Base-by-base conservation (phyloP, 1,140 invertebrate genomes). In the Magallana angulata region DNA sequence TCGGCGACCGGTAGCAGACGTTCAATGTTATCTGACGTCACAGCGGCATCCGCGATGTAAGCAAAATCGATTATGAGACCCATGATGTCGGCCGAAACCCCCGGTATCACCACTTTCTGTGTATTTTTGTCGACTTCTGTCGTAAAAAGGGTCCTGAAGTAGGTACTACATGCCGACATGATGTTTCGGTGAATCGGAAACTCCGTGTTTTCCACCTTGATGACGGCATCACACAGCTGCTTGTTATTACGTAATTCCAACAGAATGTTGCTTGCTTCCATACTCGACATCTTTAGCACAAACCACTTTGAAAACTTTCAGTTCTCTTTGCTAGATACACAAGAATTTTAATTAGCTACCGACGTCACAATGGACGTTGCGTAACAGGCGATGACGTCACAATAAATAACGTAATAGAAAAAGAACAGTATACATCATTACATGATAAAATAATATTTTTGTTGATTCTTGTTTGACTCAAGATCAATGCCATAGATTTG, bases 131-230 rank as follows among this genome's bases (percentile, higher is more conserved):
- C 87, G 80, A 91, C 91, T 7, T 91, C 87, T 82, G 92, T 92
- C n/a, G 93, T 93, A 83, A 94, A 94, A 36, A 94, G 84, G 6
- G 91, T 91, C 68, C 91, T 88, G 88, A 94, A 94, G 87, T 93
- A 94, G 4, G 92, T 91, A 86, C 92, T 93, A 71, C 91, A 91
- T 62, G 97, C 96, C 36, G 97, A 97, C 90, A 98, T 95, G 90
- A 98, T 97, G n/a, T 97, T 97, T 83, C 97, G 96, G 94, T 98
- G 98, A 59, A 98, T 97, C 7, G 96, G 96, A 91, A 98, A 97
- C 9, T 96, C 64, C 56, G 97, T 97, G 93, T 98, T 97, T 90
- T 97, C 96, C 12, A 97, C 96, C 85, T 96, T 95, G 76, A 98
- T 96, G 12, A 97, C 96, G 0, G 97, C 97, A 94, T 98, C 98